A percentile compares a stretch with the other conserved stretches of the same genome.
phyloP scores from a whole-genome alignment of 92 coral and sea anemone genomes.

The Virgularia gustaviana region DNA sequence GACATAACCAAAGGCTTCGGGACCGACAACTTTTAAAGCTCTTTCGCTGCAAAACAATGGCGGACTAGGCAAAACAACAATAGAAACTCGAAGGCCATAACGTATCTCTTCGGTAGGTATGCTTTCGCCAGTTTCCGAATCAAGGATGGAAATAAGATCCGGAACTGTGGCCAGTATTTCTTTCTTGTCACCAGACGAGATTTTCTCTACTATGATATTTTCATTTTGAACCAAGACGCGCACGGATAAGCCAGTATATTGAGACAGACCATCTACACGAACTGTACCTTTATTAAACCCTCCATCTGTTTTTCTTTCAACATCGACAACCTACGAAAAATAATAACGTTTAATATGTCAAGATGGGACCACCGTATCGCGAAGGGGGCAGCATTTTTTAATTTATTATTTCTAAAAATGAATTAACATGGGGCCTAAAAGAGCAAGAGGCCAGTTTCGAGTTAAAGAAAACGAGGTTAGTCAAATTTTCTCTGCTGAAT shows the following conservation, averaged over 20 bases:
- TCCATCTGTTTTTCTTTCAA: constrained; percentile 63
- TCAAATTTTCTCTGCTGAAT: too few relatives aligned
- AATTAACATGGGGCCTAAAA: background rate
- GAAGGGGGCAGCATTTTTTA: background rate
- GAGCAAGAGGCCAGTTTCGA: too few relatives aligned
- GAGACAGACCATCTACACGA: constrained; percentile 54
- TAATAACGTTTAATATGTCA: too few relatives aligned
- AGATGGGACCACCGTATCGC: background rate
- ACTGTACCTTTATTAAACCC: constrained; percentile 73
- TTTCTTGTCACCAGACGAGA: constrained; percentile 49
- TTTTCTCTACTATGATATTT: constrained; percentile 64
- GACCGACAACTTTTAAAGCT: constrained; percentile 72
- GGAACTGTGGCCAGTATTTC: constrained; percentile 66
- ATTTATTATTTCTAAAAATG: background rate
- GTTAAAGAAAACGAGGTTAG: too few relatives aligned
- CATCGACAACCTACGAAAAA: constrained; percentile 62
- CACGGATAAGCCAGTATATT: constrained; percentile 36
- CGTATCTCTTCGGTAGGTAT: constrained; percentile 86
- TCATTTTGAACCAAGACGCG: constrained; percentile 83
- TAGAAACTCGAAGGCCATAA: constrained; percentile 90
- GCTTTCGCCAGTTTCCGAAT: constrained; percentile 80
- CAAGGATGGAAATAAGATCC: constrained; percentile 81
- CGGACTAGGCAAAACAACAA: constrained; percentile 65
- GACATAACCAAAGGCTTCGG: constrained; percentile 74
- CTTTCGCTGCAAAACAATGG: constrained; percentile 62